phyloP scores from a whole-genome alignment of 2,113 vertebrate species.

The Atractosteus spatula region DNA sequence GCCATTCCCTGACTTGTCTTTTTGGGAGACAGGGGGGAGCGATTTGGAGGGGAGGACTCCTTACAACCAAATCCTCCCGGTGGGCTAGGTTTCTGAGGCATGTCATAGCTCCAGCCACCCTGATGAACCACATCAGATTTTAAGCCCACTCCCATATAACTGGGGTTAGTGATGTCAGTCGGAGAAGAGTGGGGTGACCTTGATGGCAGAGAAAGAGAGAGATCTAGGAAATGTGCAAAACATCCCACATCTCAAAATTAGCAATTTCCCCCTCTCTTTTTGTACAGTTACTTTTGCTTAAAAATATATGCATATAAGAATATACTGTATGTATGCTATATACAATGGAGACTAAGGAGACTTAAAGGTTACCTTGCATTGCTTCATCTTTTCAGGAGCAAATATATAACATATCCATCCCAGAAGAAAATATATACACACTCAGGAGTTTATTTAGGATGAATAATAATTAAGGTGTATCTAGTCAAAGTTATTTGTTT shows the following conservation, averaged over 20 bases:
- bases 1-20: conserved; percentile 46
- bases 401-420: background rate
- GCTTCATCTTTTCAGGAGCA: no score
- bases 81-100: conserved; percentile 56
- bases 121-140: conserved; percentile 63
- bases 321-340: no score
- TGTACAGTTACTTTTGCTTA: no score
- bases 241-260: background rate
- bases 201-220: conserved; percentile 22
- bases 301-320: no score
- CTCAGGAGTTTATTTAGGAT: no score
- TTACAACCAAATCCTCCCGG: conserved; percentile 49
- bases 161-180: conserved; percentile 80
- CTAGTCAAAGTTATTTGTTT: no score
- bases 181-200: conserved; percentile 45
- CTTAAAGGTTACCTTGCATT: no score
- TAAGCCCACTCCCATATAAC: conserved; percentile 71
- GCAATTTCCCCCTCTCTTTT: background rate
- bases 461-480: no score
- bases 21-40: conserved; percentile 64
- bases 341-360: no score
- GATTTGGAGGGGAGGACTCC: conserved; percentile 62
- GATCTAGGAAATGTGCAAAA: background rate
- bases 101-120: conserved; percentile 73
- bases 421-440: background rate